These are phyloP conservation scores for Sisyra nigra DNA, from an alignment of 2,888 invertebrate species.

Conservation along the genomic window DNA sequence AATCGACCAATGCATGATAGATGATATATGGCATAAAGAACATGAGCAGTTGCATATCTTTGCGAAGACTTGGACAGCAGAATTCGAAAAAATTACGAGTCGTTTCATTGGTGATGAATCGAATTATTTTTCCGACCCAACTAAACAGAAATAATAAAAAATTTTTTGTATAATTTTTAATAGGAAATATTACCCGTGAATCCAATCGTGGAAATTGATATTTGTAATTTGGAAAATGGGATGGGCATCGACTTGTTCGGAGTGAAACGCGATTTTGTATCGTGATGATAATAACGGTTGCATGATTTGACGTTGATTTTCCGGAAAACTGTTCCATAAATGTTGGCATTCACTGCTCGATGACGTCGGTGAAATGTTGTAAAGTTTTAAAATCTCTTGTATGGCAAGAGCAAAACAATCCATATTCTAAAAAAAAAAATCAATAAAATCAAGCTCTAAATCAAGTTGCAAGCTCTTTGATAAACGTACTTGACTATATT, in stretches of 20 bases:
- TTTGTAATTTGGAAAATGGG: slow-evolving; percentile 50
- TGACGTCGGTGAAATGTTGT: slow-evolving; percentile 47
- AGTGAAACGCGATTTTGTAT: slow-evolving; percentile 26
- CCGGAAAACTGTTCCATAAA: slow-evolving; percentile 55
- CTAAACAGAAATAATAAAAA: slow-evolving; percentile 21
- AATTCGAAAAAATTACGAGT: slow-evolving; percentile 45
- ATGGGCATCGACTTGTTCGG: slow-evolving; percentile 29
- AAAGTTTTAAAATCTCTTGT: slow-evolving; percentile 58
- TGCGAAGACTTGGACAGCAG: slow-evolving; percentile 58
- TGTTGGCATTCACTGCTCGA: slow-evolving; percentile 34
- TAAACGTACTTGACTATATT: slow-evolving; percentile 43
- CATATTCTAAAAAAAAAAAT: slow-evolving; percentile 36
- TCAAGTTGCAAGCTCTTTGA: background rate
- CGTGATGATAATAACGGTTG: slow-evolving; percentile 56
- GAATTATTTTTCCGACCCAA: slow-evolving; percentile 57
- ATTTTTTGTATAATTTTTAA: background rate
- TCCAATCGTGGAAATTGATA: slow-evolving; percentile 57
- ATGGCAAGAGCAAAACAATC: slow-evolving; percentile 68
- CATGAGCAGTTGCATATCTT: slow-evolving; percentile 52
- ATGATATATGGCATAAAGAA: slow-evolving; percentile 62
- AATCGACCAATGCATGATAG: slow-evolving; percentile 42
- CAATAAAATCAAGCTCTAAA: slow-evolving; percentile 2
- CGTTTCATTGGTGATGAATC: slow-evolving; percentile 38
- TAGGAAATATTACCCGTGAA: slow-evolving; percentile 36
- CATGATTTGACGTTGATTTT: slow-evolving; percentile 60